Percentiles rank a stretch among this genome's conserved stretches.
Conservation (phyloP, 2,888 invertebrate genomes). For the Trachelus iudaicus region DNA sequence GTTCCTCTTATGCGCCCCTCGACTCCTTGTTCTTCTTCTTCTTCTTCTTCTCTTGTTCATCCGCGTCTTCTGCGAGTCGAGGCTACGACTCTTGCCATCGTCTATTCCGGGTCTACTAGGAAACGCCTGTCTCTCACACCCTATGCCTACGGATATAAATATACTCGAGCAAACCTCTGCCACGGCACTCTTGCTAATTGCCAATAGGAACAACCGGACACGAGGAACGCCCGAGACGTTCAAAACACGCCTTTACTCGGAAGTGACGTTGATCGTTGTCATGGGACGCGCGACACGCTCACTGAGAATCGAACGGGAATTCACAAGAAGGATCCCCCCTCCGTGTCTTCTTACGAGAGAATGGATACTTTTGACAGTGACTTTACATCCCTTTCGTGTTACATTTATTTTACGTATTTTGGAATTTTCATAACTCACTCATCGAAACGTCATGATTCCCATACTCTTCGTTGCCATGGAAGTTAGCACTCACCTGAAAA, state of each 20-base stretch:
- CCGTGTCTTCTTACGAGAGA: too few relatives aligned
- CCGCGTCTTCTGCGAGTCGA: too few relatives aligned
- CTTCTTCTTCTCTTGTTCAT: constrained; percentile 26
- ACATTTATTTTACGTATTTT: too few relatives aligned
- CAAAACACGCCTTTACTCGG: constrained; percentile 2
- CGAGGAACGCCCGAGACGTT: constrained; percentile 6
- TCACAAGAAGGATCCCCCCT: too few relatives aligned
- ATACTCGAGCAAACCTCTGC: constrained; percentile 6
- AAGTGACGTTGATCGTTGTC: background rate
- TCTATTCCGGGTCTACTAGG: constrained; percentile 59
- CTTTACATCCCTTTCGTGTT: too few relatives aligned
- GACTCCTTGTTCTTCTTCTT: constrained; percentile 12
- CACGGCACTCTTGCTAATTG: constrained; percentile 9
- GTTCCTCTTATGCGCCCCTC: background rate
- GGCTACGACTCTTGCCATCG: constrained; percentile 5
- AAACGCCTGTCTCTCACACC: constrained; percentile 42
- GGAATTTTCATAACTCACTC: too few relatives aligned
- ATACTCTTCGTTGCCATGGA: too few relatives aligned
- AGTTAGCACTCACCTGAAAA: too few relatives aligned
- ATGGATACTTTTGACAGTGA: too few relatives aligned
- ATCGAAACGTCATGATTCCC: too few relatives aligned
- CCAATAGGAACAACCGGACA: constrained; percentile 11
- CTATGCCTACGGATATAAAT: constrained; percentile 11
- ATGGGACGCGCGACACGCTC: too few relatives aligned
- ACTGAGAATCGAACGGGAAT: too few relatives aligned